These are phyloP conservation scores for Eulemur macaco DNA, from an alignment of 2,113 vertebrate species.

Conservation along the genomic window DNA sequence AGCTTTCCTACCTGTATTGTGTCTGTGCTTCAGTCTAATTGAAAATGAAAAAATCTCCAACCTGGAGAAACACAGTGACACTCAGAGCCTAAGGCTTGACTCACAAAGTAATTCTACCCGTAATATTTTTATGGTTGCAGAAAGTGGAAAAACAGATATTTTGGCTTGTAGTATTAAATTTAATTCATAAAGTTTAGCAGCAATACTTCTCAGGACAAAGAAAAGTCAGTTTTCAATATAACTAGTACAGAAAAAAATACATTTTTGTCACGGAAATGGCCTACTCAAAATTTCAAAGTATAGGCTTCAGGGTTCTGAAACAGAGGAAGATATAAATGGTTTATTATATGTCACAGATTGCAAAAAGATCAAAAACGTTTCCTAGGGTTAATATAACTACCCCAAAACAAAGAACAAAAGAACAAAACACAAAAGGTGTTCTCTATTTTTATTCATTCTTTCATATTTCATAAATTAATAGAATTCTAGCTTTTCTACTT, in stretches of 20 bases:
- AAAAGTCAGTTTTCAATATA: constrained; percentile 64
- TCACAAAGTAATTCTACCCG: constrained; percentile 27
- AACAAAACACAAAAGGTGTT: not conserved
- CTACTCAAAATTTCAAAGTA: constrained; percentile 42
- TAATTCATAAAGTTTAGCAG: constrained; percentile 46
- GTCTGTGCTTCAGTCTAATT: not conserved
- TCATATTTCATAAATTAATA: not conserved
- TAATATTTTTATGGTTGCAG: constrained; percentile 43
- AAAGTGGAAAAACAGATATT: constrained; percentile 20
- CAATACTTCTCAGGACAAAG: constrained; percentile 43
- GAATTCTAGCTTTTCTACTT: not conserved
- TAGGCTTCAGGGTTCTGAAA: constrained; percentile 15
- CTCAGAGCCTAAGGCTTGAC: constrained; percentile 43
- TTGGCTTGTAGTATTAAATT: constrained; percentile 56
- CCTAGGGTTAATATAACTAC: not conserved
- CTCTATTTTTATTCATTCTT: constrained; percentile 31
- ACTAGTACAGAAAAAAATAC: not conserved
- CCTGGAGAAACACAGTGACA: not conserved
- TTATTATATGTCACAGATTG: not conserved
- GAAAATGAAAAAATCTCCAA: constrained; percentile 68
- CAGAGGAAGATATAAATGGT: not conserved
- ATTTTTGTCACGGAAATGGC: not conserved
- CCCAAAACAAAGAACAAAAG: constrained; percentile 18
- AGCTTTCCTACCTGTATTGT: not conserved
- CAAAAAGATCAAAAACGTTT: constrained; percentile 19